Percentiles rank a stretch among this genome's conserved stretches.
phyloP scores from a whole-genome alignment of 1,140 invertebrate genomes.

The Drosophila oshimai region DNA sequence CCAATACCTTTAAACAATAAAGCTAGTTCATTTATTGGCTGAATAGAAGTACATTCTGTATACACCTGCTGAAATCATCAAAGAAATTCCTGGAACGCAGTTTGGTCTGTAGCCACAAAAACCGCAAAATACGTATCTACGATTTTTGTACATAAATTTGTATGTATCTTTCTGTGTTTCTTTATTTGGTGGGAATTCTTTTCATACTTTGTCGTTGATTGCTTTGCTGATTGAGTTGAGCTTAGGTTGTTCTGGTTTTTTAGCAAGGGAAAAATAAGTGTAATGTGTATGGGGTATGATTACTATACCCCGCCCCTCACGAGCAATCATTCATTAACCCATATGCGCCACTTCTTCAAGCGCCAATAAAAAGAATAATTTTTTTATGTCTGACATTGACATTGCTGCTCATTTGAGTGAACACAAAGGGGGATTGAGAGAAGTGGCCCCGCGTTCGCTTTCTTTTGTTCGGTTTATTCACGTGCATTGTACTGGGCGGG shows the following conservation, averaged over 20 bases:
- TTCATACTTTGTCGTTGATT: neutral
- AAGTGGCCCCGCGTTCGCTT: neutral
- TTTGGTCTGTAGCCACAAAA: neutral
- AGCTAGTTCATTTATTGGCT: constrained; percentile 43
- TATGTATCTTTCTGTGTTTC: constrained; percentile 2
- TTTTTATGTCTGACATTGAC: constrained; percentile 29
- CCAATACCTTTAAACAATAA: neutral
- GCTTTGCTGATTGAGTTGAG: constrained; percentile 7
- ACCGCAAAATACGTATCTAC: constrained; percentile 21
- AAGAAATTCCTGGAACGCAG: constrained; percentile 2
- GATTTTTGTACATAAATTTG: neutral
- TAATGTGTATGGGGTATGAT: constrained; percentile 18
- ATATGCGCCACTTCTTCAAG: constrained; percentile 26
- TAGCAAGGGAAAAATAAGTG: neutral
- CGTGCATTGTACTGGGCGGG: constrained; percentile 21
- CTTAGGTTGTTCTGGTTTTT: neutral
- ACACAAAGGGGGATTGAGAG: neutral
- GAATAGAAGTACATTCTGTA: too few species aligned
- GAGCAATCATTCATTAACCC: constrained; percentile 39
- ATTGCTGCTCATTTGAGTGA: constrained; percentile 30
- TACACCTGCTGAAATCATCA: constrained; percentile 4
- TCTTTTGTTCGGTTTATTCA: constrained; percentile 19
- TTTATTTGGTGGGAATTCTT: neutral
- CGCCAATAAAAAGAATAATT: constrained; percentile 9
- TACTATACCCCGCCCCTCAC: neutral